Evolutionary conservation across 2,113 vertebrate species (phyloP).

Genomic region (Muscicapa adusta): DNA sequence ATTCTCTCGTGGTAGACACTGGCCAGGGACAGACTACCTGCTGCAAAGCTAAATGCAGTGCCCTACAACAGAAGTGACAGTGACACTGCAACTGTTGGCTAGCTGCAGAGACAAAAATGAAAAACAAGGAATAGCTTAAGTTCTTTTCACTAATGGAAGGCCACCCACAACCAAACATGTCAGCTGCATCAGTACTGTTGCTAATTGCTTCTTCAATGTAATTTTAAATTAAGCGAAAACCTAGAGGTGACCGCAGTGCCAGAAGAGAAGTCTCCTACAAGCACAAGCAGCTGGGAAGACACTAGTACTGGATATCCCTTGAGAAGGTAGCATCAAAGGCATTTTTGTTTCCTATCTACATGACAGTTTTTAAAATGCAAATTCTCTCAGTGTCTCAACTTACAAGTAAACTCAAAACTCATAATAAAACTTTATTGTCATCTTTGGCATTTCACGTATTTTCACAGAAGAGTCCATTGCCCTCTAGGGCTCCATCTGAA

Average conservation of each 20-base stretch:
- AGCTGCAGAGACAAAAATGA: not conserved
- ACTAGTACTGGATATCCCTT: not conserved
- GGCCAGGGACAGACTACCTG: not conserved
- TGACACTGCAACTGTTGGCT: not conserved
- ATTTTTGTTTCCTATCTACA: not conserved
- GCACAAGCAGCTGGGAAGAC: not conserved
- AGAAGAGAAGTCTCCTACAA: not conserved
- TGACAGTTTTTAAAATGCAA: accelerated
- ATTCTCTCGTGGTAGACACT: not conserved
- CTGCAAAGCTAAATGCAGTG: not conserved
- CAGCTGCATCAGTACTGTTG: not conserved
- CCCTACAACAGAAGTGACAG: not conserved
- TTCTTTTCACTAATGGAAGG: not conserved
- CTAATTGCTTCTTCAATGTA: constrained; percentile 11
- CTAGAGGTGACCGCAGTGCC: not conserved
- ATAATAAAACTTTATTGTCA: not conserved
- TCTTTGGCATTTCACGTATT: not conserved
- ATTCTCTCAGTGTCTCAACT: not conserved
- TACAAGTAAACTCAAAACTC: not conserved
- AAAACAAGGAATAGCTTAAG: not conserved
- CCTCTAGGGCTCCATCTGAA: not conserved
- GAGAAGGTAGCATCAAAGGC: not conserved
- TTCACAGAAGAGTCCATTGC: not conserved
- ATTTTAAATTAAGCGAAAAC: not conserved
- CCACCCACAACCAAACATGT: not conserved